Evolutionary conservation across 2,113 vertebrate species (phyloP).

Genomic region (Calidris pygmaea): DNA sequence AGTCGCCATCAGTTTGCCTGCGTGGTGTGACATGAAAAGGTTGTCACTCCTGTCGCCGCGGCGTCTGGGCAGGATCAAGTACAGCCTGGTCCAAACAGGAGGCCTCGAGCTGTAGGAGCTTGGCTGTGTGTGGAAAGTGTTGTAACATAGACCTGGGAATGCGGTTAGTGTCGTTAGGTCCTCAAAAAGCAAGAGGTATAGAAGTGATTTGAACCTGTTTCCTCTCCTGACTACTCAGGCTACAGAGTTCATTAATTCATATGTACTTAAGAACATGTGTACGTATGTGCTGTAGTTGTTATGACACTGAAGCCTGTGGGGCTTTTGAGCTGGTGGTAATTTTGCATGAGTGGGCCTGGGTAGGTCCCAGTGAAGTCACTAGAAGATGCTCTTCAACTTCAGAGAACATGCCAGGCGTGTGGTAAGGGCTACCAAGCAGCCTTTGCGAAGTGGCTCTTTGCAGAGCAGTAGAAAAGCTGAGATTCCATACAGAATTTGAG

Average conservation of each 20-base stretch:
- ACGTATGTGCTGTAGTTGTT: background rate
- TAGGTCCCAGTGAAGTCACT: background rate
- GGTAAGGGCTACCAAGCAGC: background rate
- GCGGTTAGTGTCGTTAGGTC: background rate
- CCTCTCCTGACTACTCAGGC: fast-evolving
- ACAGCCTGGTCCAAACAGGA: background rate
- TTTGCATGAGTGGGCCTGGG: background rate
- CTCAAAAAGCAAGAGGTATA: background rate
- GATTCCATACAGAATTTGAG: background rate
- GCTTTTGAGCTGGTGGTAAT: background rate
- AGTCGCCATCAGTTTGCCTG: background rate
- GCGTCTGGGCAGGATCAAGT: background rate
- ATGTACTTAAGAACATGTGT: too few species aligned
- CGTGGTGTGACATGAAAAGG: background rate
- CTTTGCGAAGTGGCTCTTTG: background rate
- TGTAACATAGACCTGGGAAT: background rate
- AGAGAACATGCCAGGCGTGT: fast-evolving
- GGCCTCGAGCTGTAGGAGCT: fast-evolving
- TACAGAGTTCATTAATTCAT: background rate
- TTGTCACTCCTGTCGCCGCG: background rate
- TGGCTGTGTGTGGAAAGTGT: fast-evolving
- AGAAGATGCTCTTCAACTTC: background rate
- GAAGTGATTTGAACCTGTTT: background rate
- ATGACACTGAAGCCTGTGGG: background rate
- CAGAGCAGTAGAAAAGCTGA: background rate